Base-by-base conservation (phyloP, 2,888 invertebrate genomes). In the Synergus laeviventris region DNA sequence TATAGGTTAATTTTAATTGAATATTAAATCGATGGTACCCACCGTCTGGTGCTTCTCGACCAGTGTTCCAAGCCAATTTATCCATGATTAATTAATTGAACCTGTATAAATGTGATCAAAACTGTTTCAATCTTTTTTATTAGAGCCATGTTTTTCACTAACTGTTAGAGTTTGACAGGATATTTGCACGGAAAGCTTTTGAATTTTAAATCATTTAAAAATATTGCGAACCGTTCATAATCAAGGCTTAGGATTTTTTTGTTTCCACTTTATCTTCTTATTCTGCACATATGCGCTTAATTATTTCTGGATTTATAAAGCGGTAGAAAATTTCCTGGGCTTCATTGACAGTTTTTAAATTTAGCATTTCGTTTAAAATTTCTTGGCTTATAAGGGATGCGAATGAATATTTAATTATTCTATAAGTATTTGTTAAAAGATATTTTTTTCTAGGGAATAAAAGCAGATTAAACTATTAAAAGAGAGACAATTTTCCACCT, bases 1-100 rank as follows among this genome's bases (percentile, higher is more conserved):
- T 82, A 81, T 84, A 84, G 84, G 82, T 85, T 84, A 84, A 84
- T 82, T 84, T 85, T 83, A 84, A 86, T 86, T 84, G 83, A 85
- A 86, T 85, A 85, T 82, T 81, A 79, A 82, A 82, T 82, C 81
- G 83, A 84, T 79, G 78, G 45, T 66, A 45, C 16, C 42, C 42
- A 66, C 66, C 66, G 66, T 66, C 66, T 66, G 66, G 42, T 66
- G 45, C 39, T 42, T 66, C 24, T 8, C 66, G 24, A 24, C 66
- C 42, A 66, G 66, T 39, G 42, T 42, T 66, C 39, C n/a, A 21
- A 66, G 42, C 66, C 66, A 21, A 66, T 66, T 66, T 66, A 42
- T 42, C 66, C 12, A 66, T 66, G 18, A 66, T 66, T 66, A 66
- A 42, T 66, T 66, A 66, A 66, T 66, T 42, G 21, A 66, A 66